Evolutionary conservation across 2,113 vertebrate species (phyloP), one percentile per base, ranked within the genome.

Genomic region (Pseudolaguvia tuberculata): DNA sequence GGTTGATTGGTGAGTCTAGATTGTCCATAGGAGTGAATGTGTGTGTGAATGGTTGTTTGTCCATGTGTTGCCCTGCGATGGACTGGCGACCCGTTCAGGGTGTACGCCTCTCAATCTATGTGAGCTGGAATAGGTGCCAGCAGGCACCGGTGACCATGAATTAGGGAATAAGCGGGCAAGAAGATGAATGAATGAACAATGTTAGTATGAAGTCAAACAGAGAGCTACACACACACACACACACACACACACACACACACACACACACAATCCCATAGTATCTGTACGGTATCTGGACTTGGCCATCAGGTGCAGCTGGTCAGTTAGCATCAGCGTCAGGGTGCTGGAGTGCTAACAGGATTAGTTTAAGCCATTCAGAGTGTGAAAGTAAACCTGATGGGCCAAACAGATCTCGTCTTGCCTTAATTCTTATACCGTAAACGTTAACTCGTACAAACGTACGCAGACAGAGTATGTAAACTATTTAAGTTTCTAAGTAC

Each of bases 261-360:
- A 47, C 74, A 3, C n/a, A n/a, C n/a, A n/a, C n/a, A n/a, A n/a
- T n/a, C n/a, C n/a, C n/a, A n/a, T n/a, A n/a, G 76, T 83, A 77
- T 21, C 88, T 89, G 91, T 89, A 76, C 74, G 57, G 65, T 51
- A 62, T 70, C 65, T 76, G 65, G 56, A 69, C 56, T 39, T 27
- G 88, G 92, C 91, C 93, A 93, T 78, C 89, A 88, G 89, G 92
- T 93, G 93, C 94, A 95, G 94, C 94, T 96, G 95, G 93, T 93
- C 89, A 94, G 93, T 94, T 87, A 91, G 92, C 80, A 88, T 88
- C 82, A 87, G 89, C 87, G 85, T 86, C 85, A 88, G 85, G 82
- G 83, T 87, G 88, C 78, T 84, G 81, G 82, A 90, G 92, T 91
- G 92, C 86, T 95, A 95, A 96, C 94, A 90, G 92, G 92, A 85